Evolutionary conservation across 1,140 invertebrate species (phyloP).

Genomic region (Pseudomyrmex flavicornis): DNA sequence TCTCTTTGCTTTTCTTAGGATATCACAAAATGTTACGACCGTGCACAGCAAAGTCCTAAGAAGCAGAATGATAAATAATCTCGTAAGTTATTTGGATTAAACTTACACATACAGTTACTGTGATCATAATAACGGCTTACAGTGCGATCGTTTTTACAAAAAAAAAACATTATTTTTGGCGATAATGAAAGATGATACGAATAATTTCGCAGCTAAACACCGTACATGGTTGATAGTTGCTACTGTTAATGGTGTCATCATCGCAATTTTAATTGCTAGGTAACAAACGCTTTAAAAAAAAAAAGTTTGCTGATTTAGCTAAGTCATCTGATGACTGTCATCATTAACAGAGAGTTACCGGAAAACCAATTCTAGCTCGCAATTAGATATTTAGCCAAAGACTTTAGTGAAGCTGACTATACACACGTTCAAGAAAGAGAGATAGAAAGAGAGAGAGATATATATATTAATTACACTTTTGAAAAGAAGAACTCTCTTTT

Average conservation of each 20-base stretch:
- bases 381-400: slow-evolving; percentile 80
- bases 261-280: slow-evolving; percentile 53
- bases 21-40: slow-evolving; percentile 61
- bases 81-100: slow-evolving; percentile 38
- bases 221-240: slow-evolving; percentile 41
- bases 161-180: slow-evolving; percentile 39
- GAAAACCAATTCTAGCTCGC: slow-evolving; percentile 68
- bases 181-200: slow-evolving; percentile 23
- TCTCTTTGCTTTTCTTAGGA: slow-evolving; percentile 57
- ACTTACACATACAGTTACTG: slow-evolving; percentile 44
- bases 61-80: slow-evolving; percentile 57
- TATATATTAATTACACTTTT: slow-evolving; percentile 66
- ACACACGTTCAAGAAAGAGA: slow-evolving; percentile 32
- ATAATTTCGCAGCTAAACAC: slow-evolving; percentile 59
- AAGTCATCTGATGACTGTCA: slow-evolving; percentile 61
- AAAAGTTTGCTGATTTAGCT: slow-evolving; percentile 49
- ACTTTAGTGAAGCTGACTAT: slow-evolving; percentile 73
- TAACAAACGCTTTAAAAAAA: slow-evolving; percentile 45
- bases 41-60: slow-evolving; percentile 39
- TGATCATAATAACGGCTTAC: slow-evolving; percentile 58
- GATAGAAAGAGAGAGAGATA: too few species aligned
- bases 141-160: slow-evolving; percentile 38
- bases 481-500: slow-evolving; percentile 38
- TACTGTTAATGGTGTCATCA: slow-evolving; percentile 45
- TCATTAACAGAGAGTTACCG: slow-evolving; percentile 70